Conservation (phyloP, 1,140 invertebrate genomes). For the Diorhabda carinulata region DNA sequence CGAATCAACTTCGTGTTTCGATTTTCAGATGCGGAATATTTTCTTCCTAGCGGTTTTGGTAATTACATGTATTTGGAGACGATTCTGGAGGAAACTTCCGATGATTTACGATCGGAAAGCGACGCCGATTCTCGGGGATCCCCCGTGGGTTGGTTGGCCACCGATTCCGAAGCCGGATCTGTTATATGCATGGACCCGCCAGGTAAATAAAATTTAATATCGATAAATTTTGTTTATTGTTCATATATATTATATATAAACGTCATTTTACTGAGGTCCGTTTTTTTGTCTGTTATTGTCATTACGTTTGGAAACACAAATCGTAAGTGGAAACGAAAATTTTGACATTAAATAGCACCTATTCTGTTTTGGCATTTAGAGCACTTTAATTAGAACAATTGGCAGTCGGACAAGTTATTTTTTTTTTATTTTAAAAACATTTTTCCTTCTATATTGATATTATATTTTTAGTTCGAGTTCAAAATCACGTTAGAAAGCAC, state of each 20-base stretch:
- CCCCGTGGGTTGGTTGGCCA: slow-evolving; percentile 53
- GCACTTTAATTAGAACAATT: slow-evolving; percentile 18
- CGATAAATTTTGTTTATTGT: not conserved
- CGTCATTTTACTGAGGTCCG: not conserved
- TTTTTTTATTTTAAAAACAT: not conserved
- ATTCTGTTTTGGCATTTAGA: slow-evolving; percentile 11
- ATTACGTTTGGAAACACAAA: not conserved
- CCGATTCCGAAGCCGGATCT: slow-evolving; percentile 61
- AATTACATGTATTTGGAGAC: slow-evolving; percentile 65
- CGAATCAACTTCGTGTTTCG: not conserved
- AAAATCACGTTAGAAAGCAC: not conserved
- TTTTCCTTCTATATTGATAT: not conserved
- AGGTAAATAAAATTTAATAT: slow-evolving; percentile 35
- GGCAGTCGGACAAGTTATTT: slow-evolving; percentile 17
- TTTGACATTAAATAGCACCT: not conserved
- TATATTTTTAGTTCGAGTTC: slow-evolving; percentile 7
- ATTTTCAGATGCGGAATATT: slow-evolving; percentile 53
- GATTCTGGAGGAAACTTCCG: slow-evolving; percentile 73
- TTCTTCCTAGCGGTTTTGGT: slow-evolving; percentile 38
- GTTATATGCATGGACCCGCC: slow-evolving; percentile 50
- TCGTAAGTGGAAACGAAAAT: not conserved
- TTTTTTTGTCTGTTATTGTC: not conserved
- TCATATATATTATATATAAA: not conserved
- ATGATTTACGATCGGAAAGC: slow-evolving; percentile 69
- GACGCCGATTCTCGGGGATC: slow-evolving; percentile 52